Base-by-base conservation (phyloP, 2,888 invertebrate genomes). In the Hypercompe scribonia region DNA sequence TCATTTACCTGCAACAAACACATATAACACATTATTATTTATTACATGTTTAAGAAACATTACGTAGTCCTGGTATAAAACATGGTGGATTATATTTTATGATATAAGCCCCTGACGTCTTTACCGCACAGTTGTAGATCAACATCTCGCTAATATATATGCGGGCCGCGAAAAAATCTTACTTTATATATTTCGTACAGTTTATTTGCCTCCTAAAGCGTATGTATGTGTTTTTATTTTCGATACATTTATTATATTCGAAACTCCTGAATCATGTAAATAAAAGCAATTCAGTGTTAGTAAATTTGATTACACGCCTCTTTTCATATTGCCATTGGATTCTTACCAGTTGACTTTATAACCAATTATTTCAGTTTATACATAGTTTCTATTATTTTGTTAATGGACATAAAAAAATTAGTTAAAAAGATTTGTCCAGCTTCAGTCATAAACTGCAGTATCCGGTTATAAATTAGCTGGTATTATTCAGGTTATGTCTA, bases 1-100 rank as follows among this genome's bases (percentile, higher is more conserved):
- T 70, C 70, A 50, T 81, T 81, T 86, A 86, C 86, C 85, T 84
- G 84, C 68, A 86, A 84, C 86, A 83, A 86, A 80, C 73, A 80
- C 80, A 68, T 58, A 71, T 73, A 70, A 66, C 76, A 77, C 76
- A 70, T 70, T 70, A 70, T 46, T 70, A 83, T 80, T 78, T 74
- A 71, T 69, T 71, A 77, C 75, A 76, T 79, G 72, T 76, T 81
- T 76, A 79, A 79, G 73, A 78, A 84, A 81, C 74, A 83, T 84
- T 75, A 74, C 76, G 71, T 68, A 75, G 75, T 76, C 76, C 67
- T 75, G 71, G 70, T 82, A 84, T 78, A 78, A 82, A 78, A 82
- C 74, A 76, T 76, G 74, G 63, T 39, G 76, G 84, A 82, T 84
- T 82, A 81, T 81, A 79, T 79, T 82, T 81, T 82, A 82, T 74